Evolutionary conservation across 64 coral and sea anemone species (phyloP).

Genomic region (Catalaphyllia jardinei): DNA sequence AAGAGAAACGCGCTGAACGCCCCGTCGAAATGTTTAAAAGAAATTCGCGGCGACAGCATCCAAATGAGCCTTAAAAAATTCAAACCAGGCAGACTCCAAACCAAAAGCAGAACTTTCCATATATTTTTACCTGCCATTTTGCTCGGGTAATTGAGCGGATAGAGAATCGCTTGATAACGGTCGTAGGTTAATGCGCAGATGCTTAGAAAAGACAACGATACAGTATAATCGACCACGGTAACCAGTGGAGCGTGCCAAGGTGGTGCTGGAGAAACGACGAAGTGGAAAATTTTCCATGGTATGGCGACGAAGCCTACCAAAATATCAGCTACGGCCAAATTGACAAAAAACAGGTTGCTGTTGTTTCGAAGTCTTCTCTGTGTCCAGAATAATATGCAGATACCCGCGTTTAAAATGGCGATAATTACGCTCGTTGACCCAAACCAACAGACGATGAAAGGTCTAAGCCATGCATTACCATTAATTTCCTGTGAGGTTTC

Average conservation of each 20-base stretch:
- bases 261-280: neutral
- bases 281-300: constrained; percentile 33
- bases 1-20: constrained; percentile 3
- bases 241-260: neutral
- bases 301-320: constrained; percentile 35
- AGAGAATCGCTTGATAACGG: constrained; percentile 33
- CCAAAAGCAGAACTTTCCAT: constrained; percentile 1
- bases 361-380: constrained; percentile 21
- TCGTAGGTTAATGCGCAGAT: constrained; percentile 47
- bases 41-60: constrained; percentile 7
- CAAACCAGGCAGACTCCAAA: constrained; percentile 31
- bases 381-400: constrained; percentile 11
- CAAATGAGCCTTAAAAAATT: constrained; percentile 22
- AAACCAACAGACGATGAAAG: constrained; percentile 14
- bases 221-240: constrained; percentile 6
- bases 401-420: constrained; percentile 3
- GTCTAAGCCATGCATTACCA: neutral
- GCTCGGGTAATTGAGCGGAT: constrained; percentile 22
- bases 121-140: constrained; percentile 6
- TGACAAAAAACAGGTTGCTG: constrained; percentile 28
- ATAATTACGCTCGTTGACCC: neutral
- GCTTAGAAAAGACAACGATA: constrained; percentile 28
- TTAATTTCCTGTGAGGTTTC: neutral
- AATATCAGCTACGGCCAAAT: constrained; percentile 33
- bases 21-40: neutral